Percentiles rank a stretch among this genome's conserved stretches.
Conservation (phyloP, 2,888 invertebrate species). For the Saturnia japonica region DNA sequence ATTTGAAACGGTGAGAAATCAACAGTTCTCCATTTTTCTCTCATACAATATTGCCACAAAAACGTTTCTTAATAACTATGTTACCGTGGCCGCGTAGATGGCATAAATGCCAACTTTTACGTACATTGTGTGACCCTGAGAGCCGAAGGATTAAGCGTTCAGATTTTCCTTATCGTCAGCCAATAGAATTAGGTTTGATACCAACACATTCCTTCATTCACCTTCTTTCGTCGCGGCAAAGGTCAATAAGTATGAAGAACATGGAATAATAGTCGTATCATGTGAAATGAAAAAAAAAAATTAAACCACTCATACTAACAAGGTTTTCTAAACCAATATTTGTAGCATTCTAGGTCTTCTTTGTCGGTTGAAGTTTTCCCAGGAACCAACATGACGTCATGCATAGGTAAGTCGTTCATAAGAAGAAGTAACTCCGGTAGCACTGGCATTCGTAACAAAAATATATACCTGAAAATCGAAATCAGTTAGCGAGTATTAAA, state of each 20-base stretch:
- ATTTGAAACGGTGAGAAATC: too few relatives aligned
- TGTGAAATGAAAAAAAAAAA: not conserved
- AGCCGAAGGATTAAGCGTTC: too few relatives aligned
- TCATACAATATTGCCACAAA: too few relatives aligned
- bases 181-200: not conserved
- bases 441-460: constrained; percentile 78
- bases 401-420: constrained; percentile 63
- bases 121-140: too few relatives aligned
- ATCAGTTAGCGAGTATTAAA: not conserved
- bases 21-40: too few relatives aligned
- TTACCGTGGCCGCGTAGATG: too few relatives aligned
- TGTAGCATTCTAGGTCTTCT: constrained; percentile 81
- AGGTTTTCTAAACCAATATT: constrained; percentile 80
- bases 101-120: too few relatives aligned
- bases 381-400: constrained; percentile 59
- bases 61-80: too few relatives aligned
- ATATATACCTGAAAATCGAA: constrained; percentile 77
- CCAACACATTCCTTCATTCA: not conserved
- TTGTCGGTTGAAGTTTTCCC: constrained; percentile 56
- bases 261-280: not conserved
- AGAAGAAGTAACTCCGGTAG: constrained; percentile 79
- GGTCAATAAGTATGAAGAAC: not conserved
- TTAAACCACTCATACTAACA: constrained; percentile 57
- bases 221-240: not conserved
- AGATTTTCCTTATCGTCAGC: too few relatives aligned